phyloP scores from a whole-genome alignment of 92 coral and sea anemone species.

The Zoanthus gigantus region DNA sequence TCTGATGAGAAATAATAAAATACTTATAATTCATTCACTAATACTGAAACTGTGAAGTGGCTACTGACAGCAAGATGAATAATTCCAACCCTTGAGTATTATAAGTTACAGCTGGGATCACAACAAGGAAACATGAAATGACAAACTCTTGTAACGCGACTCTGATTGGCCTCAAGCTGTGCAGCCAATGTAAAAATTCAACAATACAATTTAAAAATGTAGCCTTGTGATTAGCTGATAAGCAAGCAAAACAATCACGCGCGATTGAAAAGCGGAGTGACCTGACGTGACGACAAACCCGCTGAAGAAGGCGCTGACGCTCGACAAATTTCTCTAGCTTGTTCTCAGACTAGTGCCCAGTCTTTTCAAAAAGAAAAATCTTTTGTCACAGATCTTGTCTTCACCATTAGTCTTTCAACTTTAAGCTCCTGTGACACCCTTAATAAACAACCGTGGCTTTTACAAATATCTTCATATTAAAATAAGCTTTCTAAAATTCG shows the following conservation, averaged over 20 bases:
- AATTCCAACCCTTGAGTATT: background rate
- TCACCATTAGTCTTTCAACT: too few species aligned
- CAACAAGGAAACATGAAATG: background rate
- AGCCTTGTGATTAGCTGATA: background rate
- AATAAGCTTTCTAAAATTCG: too few species aligned
- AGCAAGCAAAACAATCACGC: background rate
- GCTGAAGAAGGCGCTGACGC: background rate
- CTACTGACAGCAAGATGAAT: background rate
- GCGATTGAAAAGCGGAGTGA: background rate
- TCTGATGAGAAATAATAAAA: constrained; percentile 6
- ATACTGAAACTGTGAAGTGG: too few species aligned
- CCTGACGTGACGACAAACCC: constrained; percentile 1
- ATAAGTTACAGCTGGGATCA: background rate
- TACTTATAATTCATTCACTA: background rate
- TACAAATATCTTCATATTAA: too few species aligned
- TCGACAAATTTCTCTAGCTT: background rate
- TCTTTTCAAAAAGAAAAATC: too few species aligned
- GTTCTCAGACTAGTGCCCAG: too few species aligned
- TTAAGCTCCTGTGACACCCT: too few species aligned
- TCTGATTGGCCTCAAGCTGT: background rate
- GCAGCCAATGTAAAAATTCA: background rate
- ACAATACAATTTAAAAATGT: background rate
- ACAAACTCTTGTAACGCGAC: background rate
- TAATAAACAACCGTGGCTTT: too few species aligned
- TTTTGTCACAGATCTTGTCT: too few species aligned